Conservation (phyloP, 2,888 invertebrate genomes). For the Chymomyza procnemis region DNA sequence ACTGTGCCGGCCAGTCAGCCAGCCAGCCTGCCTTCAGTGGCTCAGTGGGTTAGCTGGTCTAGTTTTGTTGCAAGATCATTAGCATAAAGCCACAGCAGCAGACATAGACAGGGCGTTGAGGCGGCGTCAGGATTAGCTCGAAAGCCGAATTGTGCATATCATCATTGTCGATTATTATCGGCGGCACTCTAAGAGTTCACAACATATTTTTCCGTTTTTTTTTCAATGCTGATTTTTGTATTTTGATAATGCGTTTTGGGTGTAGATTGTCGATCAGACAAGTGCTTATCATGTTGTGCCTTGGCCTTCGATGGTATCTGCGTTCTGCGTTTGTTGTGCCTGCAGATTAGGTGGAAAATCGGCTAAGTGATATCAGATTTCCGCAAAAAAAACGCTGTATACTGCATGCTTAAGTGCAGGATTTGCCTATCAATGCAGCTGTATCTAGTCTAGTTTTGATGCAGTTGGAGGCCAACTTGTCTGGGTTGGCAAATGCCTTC, state of each 20-base stretch:
- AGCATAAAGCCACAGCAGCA: constrained; percentile 72
- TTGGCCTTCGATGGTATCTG: constrained; percentile 34
- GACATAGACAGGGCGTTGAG: constrained; percentile 28
- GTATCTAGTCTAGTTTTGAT: constrained; percentile 30
- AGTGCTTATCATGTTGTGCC: constrained; percentile 57
- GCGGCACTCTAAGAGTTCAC: constrained; percentile 20
- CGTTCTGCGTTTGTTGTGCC: constrained; percentile 26
- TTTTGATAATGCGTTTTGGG: constrained; percentile 26
- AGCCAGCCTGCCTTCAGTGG: constrained; percentile 9
- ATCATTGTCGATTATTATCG: constrained; percentile 57
- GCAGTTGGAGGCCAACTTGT: background rate
- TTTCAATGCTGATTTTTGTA: constrained; percentile 44
- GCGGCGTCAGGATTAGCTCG: constrained; percentile 47
- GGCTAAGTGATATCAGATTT: constrained; percentile 55
- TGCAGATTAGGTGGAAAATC: constrained; percentile 38
- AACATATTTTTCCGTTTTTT: background rate
- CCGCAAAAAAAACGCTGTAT: constrained; percentile 47
- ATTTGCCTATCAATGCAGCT: constrained; percentile 60
- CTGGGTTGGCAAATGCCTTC: background rate
- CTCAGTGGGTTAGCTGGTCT: constrained; percentile 54
- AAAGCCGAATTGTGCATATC: constrained; percentile 63
- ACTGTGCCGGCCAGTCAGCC: no score
- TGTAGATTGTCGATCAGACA: constrained; percentile 62
- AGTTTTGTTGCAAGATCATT: constrained; percentile 58
- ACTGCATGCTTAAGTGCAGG: constrained; percentile 24